These are phyloP conservation scores for Solen grandis DNA, from an alignment of 1,140 invertebrate species.

Conservation along the genomic window DNA sequence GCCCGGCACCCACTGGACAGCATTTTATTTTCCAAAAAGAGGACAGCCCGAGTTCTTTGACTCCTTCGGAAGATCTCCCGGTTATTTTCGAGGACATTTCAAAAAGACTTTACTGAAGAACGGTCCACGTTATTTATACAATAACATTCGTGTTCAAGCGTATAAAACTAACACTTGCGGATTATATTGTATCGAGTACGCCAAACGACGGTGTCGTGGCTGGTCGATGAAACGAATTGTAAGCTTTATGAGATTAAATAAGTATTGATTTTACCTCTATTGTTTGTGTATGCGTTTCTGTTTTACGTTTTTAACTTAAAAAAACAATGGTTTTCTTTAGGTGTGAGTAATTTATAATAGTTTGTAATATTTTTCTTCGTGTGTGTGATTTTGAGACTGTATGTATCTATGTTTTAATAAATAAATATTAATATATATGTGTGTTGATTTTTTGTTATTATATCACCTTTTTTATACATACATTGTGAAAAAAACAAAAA, in stretches of 20 bases:
- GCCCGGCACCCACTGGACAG: constrained; percentile 7
- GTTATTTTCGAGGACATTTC: background rate
- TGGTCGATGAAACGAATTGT: background rate
- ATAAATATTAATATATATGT: background rate
- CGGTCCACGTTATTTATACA: background rate
- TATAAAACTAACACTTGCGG: background rate
- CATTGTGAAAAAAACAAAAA: background rate
- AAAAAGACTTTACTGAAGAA: constrained; percentile 5
- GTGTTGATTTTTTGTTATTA: background rate
- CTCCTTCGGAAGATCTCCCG: background rate
- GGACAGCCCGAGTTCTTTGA: background rate
- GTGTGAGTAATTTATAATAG: too few species aligned
- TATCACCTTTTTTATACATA: background rate
- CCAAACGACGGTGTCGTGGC: background rate
- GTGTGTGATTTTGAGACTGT: background rate
- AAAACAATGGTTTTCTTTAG: background rate
- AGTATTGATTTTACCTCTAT: background rate
- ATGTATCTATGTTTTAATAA: background rate
- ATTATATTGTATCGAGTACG: background rate
- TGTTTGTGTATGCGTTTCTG: background rate
- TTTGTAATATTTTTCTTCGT: too few species aligned
- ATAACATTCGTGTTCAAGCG: background rate
- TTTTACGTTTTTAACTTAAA: background rate
- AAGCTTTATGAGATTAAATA: background rate
- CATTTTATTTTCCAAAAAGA: constrained; percentile 14